phyloP scores from a whole-genome alignment of 2,888 invertebrate species.

The Drosophila bunnanda region DNA sequence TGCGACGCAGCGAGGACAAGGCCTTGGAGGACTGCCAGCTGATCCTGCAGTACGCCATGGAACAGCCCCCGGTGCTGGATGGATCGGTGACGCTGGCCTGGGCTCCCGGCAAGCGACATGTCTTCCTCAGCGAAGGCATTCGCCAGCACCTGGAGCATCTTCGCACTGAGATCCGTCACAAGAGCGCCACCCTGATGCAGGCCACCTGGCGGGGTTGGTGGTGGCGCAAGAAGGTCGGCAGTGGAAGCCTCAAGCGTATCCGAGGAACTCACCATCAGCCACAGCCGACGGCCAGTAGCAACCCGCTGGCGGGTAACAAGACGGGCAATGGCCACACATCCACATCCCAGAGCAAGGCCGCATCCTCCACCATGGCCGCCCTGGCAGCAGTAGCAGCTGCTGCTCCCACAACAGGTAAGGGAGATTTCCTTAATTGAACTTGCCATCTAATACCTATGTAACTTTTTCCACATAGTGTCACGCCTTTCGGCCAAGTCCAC shows the following conservation, averaged over 20 bases:
- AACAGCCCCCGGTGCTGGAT: constrained; percentile 86
- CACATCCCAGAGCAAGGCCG: constrained; percentile 65
- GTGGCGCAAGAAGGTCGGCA: constrained; percentile 88
- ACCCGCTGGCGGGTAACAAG: constrained; percentile 57
- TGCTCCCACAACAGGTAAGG: constrained; percentile 79
- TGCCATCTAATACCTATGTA: not conserved
- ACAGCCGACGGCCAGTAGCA: not conserved
- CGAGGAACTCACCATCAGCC: constrained; percentile 1
- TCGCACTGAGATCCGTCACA: constrained; percentile 90
- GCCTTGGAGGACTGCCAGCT: constrained; percentile 91
- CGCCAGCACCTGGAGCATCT: constrained; percentile 94
- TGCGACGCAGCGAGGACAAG: constrained; percentile 89
- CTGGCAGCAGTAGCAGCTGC: constrained; percentile 66
- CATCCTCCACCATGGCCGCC: constrained; percentile 61
- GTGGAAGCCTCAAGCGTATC: constrained; percentile 58
- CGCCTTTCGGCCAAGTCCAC: constrained; percentile 84
- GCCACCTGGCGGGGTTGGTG: constrained; percentile 94
- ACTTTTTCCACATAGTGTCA: constrained; percentile 64
- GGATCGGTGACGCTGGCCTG: constrained; percentile 91
- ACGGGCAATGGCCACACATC: constrained; percentile 33
- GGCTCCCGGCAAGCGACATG: constrained; percentile 96
- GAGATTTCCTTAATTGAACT: rapidly evolving
- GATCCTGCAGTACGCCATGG: constrained; percentile 90
- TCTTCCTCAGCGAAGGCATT: constrained; percentile 97
- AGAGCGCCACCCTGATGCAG: constrained; percentile 93